Percentiles rank a stretch among this genome's conserved stretches.
phyloP scores from a whole-genome alignment of 2,113 vertebrate genomes.

The Petaurus breviceps region DNA sequence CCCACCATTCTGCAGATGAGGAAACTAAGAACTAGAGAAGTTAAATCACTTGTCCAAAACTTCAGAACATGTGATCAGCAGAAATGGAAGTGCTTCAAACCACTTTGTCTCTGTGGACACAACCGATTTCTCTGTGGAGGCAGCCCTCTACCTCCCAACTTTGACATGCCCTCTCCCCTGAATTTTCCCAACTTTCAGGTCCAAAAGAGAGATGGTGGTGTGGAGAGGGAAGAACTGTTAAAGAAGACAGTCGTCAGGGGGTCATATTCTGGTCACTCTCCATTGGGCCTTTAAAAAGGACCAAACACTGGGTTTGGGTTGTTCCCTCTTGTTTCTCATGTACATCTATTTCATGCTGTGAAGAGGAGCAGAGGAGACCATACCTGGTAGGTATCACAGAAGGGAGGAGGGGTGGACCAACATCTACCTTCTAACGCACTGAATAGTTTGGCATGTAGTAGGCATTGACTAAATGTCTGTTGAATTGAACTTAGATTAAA shows the following conservation, averaged over 20 bases:
- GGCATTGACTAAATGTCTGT: too few relatives aligned
- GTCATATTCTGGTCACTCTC: not conserved
- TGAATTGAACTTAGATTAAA: too few relatives aligned
- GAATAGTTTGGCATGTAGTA: too few relatives aligned
- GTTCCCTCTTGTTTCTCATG: too few relatives aligned
- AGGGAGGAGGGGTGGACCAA: too few relatives aligned
- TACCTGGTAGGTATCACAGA: too few relatives aligned
- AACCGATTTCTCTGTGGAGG: not conserved
- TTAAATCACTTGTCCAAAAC: not conserved
- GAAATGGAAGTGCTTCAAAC: not conserved
- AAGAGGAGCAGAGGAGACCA: too few relatives aligned
- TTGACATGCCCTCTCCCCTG: not conserved
- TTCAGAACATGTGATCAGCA: not conserved
- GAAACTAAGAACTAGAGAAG: not conserved
- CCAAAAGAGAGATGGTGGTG: not conserved
- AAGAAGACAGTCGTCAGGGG: not conserved
- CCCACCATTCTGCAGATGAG: not conserved
- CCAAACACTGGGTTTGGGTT: too few relatives aligned
- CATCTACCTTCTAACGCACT: too few relatives aligned
- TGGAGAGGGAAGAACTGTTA: not conserved
- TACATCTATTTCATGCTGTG: too few relatives aligned
- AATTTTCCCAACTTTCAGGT: not conserved
- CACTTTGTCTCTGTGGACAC: too few relatives aligned
- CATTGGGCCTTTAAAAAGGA: not conserved
- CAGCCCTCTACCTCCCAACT: not conserved